A percentile compares a stretch with the other conserved stretches of the same genome.
These are phyloP conservation scores for Acanthaster planci DNA, from an alignment of 35 echinoderm and acorn worm genomes.

Conservation along the genomic window DNA sequence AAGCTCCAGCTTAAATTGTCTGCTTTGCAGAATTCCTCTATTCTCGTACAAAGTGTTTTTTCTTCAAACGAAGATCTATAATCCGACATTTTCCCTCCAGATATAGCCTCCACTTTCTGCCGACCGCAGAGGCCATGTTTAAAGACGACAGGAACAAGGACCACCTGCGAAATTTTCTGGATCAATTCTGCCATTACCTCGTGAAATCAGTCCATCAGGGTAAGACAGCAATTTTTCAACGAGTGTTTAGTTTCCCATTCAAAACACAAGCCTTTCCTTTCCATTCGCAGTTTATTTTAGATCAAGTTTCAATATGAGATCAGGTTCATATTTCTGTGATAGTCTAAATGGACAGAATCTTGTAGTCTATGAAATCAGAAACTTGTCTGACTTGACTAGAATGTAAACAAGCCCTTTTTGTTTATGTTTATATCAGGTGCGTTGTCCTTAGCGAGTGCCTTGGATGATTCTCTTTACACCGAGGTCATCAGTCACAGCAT, in stretches of 20 bases:
- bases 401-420: background rate
- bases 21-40: no score
- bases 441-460: slow-evolving; percentile 16
- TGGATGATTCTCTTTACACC: slow-evolving; percentile 64
- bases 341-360: no score
- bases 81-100: slow-evolving; percentile 20
- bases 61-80: no score
- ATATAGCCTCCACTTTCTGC: slow-evolving; percentile 60
- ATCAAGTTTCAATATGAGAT: no score
- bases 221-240: slow-evolving; percentile 9
- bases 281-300: no score
- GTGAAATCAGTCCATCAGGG: slow-evolving; percentile 73
- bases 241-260: no score
- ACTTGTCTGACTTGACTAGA: no score
- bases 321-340: no score
- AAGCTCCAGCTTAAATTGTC: no score
- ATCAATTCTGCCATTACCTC: slow-evolving; percentile 81
- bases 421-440: slow-evolving; percentile 49
- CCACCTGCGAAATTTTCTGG: slow-evolving; percentile 56
- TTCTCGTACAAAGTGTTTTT: no score
- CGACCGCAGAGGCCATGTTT: slow-evolving; percentile 47
- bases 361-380: no score
- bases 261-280: no score
- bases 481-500: slow-evolving; percentile 76
- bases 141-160: slow-evolving; percentile 61